Evolutionary conservation across 35 echinoderm and acorn worm species (phyloP).

Genomic region (Stichopus chloronotus): DNA sequence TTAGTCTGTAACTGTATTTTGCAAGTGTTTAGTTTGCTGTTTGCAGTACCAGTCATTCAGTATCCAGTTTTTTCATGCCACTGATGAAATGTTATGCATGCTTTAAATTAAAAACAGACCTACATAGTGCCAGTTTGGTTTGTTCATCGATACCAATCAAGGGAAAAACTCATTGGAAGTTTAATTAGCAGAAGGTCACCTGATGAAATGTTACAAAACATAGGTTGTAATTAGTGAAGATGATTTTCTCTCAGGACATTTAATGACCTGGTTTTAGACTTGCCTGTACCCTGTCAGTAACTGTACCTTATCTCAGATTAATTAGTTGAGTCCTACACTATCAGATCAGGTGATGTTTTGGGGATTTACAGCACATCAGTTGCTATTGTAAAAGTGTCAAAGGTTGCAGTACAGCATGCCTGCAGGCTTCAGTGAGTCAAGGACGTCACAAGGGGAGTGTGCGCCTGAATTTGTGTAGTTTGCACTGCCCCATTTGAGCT

Average conservation of each 20-base stretch:
- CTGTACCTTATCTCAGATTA: not conserved
- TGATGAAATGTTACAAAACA: not conserved
- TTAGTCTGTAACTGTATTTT: too few species aligned
- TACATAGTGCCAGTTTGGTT: too few species aligned
- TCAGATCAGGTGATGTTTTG: not conserved
- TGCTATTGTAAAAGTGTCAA: not conserved
- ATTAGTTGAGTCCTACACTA: not conserved
- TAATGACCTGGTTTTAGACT: not conserved
- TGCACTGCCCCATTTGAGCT: not conserved
- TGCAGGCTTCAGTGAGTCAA: not conserved
- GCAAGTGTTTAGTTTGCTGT: too few species aligned
- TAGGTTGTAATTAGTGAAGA: not conserved
- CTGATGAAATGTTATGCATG: too few species aligned
- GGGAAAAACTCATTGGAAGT: too few species aligned
- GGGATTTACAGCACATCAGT: not conserved
- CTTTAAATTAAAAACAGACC: too few species aligned
- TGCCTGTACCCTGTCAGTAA: not conserved
- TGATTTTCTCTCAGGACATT: not conserved
- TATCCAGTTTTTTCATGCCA: too few species aligned
- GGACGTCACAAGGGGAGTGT: not conserved
- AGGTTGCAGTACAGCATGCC: not conserved
- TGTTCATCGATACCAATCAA: too few species aligned
- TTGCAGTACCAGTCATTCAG: too few species aligned
- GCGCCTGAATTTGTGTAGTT: not conserved
- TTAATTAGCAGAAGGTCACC: not conserved